Evolutionary conservation across 1,140 invertebrate species (phyloP).

Genomic region (Ips nitidus): DNA sequence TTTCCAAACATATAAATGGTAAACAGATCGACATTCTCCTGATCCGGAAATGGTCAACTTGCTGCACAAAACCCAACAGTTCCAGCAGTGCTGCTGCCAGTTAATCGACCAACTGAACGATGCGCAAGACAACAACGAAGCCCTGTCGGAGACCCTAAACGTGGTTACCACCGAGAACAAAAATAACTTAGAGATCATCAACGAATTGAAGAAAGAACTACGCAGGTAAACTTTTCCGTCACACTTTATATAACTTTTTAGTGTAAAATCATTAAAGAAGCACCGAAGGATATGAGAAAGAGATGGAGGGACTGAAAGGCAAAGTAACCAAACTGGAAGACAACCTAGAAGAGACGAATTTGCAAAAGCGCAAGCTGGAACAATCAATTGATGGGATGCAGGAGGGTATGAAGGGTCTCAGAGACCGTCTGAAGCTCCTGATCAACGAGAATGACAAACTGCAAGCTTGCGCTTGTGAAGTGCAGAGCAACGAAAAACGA

Average conservation of each 20-base stretch:
- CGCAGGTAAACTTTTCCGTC: background rate
- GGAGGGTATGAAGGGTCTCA: constrained; percentile 2
- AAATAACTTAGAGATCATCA: constrained; percentile 21
- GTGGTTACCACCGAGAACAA: constrained; percentile 22
- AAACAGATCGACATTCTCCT: background rate
- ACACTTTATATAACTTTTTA: background rate
- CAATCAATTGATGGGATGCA: background rate
- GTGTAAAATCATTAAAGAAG: background rate
- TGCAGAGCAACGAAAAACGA: constrained; percentile 10
- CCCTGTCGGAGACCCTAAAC: background rate
- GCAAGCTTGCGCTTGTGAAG: background rate
- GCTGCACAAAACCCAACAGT: background rate
- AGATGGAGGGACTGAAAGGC: background rate
- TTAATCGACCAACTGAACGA: constrained; percentile 13
- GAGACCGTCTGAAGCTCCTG: constrained; percentile 11
- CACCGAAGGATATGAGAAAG: constrained; percentile 12
- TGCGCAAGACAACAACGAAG: constrained; percentile 9
- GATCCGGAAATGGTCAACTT: background rate
- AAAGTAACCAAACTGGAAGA: constrained; percentile 12
- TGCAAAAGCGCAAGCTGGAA: background rate
- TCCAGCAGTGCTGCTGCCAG: constrained; percentile 10
- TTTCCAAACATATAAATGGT: too few relatives aligned
- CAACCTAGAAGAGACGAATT: constrained; percentile 15
- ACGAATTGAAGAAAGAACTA: constrained; percentile 7
- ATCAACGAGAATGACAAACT: constrained; percentile 12